Base-by-base conservation (phyloP, 2,888 invertebrate genomes). In the Erebia aethiops region DNA sequence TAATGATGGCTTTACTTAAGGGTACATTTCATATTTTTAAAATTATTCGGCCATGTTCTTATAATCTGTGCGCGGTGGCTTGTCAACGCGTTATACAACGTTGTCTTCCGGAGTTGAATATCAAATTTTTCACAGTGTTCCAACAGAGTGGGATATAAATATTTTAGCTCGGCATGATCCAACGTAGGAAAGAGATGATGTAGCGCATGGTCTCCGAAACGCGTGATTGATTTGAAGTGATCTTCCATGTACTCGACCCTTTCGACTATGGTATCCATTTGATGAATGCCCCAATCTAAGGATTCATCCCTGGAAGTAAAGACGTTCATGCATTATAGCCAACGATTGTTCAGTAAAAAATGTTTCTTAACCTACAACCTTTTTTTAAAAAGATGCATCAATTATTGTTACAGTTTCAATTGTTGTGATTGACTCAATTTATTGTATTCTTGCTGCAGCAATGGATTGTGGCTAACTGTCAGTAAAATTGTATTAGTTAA, bases 101-200 rank as follows among this genome's bases (percentile, higher is more conserved):
- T 93, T 9, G 89, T 92, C 54, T 87, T 86, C 62, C 89, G 87
- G 18, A 94, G 86, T 52, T 94, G 84, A 0, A 95, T 82, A 13
- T 94, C 94, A 78, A 95, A 97, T 78, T 97, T 95, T 51, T 94
- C 85, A 77, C 96, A 95, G 41, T 95, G 96, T 75, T 96, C 90
- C 9, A 95, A 77, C 14, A 96, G 92, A 0, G 94, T 93, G 0
- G 96, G 95, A 81, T 96, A 95, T 4, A 97, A 88, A 66, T 95
- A 94, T 10, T 94, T 94, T 14, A 98, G 85, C 71, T 96, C 94
- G 0, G 95, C 95, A 79, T 97, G 97, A 83, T 97, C 97, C 49
- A 98, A 79, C 0, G 97, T 96, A 0, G 97, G 97, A 78, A 97
- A 96, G 21, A 97, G 89, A 86, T 98, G 98, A 84, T 98, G 97